These are phyloP conservation scores for Callopanchax toddi DNA, from an alignment of 2,113 vertebrate genomes.

Conservation along the genomic window DNA sequence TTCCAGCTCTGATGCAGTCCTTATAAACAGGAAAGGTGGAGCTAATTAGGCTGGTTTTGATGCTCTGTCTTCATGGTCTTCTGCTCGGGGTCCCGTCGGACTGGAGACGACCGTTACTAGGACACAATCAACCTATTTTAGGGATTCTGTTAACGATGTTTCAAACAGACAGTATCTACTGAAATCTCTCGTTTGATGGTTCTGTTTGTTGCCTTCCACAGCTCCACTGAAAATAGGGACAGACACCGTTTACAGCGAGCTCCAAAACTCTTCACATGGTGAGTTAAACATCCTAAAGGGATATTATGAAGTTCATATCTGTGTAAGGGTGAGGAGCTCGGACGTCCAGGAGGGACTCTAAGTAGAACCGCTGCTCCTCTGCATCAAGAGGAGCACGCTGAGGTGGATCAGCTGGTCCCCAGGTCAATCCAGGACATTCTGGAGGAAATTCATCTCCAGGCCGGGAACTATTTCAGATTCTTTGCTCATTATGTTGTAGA, in stretches of 20 bases:
- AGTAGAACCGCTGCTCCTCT: too few relatives aligned
- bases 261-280: conserved; percentile 75
- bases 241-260: conserved; percentile 82
- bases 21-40: conserved; percentile 80
- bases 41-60: conserved; percentile 53
- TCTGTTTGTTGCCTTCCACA: conserved; percentile 52
- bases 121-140: conserved; percentile 30
- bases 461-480: too few relatives aligned
- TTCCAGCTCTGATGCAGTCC: conserved; percentile 35
- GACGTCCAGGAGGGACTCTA: too few relatives aligned
- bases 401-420: too few relatives aligned
- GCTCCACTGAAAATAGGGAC: conserved; percentile 77
- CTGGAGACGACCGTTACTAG: conserved; percentile 15
- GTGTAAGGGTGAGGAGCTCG: too few relatives aligned
- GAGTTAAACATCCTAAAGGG: conserved; percentile 38
- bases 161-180: conserved; percentile 28
- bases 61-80: conserved; percentile 23
- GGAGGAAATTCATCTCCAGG: too few relatives aligned
- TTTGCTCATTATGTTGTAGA: too few relatives aligned
- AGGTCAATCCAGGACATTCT: too few relatives aligned
- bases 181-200: conserved; percentile 35
- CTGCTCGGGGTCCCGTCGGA: conserved; percentile 7
- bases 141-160: conserved; percentile 15
- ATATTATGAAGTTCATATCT: too few relatives aligned
- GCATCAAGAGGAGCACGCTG: too few relatives aligned